These are phyloP conservation scores for Sphaeramia orbicularis DNA, from an alignment of 2,797 vertebrate genomes.

Conservation along the genomic window DNA sequence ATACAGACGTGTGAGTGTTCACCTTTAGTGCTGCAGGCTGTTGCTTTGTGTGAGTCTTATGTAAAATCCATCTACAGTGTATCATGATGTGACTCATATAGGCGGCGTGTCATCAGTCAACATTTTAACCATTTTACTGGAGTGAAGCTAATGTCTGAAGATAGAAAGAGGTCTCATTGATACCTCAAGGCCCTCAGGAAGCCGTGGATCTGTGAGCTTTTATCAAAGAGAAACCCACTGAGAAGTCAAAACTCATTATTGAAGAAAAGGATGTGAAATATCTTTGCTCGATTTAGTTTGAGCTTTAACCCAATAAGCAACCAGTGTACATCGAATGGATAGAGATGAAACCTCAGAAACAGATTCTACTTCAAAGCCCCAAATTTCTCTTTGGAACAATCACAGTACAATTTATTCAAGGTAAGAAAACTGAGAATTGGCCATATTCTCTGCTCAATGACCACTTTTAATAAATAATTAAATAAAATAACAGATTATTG, in stretches of 20 bases:
- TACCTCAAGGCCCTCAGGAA: constrained; percentile 26
- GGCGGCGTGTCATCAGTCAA: constrained; percentile 1
- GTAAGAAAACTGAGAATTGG: constrained; percentile 1
- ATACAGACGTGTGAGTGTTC: neutral
- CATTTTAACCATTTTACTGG: neutral
- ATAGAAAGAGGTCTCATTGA: constrained; percentile 41
- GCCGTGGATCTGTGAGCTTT: constrained; percentile 26
- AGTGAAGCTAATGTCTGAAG: constrained; percentile 15
- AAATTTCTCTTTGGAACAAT: constrained; percentile 1
- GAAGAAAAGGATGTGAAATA: constrained; percentile 10
- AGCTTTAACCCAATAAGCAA: constrained; percentile 24
- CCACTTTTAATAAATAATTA: too few species aligned
- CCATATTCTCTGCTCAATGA: neutral
- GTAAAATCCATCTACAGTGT: constrained; percentile 13
- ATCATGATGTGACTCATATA: constrained; percentile 33
- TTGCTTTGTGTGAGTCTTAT: constrained; percentile 13
- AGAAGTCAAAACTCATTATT: constrained; percentile 48
- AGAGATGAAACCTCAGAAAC: neutral
- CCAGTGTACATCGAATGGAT: constrained; percentile 9
- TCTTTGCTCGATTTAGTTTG: constrained; percentile 1
- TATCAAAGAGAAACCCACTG: constrained; percentile 18
- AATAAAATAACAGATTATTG: too few species aligned
- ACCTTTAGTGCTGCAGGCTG: neutral
- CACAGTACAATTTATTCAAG: constrained; percentile 6
- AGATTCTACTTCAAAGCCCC: neutral